phyloP scores from a whole-genome alignment of 2,113 vertebrate species.

The Cyanoramphus novaezelandiae region DNA sequence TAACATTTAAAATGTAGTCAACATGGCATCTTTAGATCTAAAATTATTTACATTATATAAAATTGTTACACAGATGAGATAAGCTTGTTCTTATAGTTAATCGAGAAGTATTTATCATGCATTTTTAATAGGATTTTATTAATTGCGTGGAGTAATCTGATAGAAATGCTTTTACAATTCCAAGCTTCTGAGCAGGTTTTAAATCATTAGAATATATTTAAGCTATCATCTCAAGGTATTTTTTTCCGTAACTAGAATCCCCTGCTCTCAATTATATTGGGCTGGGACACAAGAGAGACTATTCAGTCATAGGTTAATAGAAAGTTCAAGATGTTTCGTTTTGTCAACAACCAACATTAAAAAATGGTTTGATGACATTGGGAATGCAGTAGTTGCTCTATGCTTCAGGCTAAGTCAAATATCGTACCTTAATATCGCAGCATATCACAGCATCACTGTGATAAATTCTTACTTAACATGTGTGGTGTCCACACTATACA shows the following conservation, averaged over 20 bases:
- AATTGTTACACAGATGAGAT: neutral
- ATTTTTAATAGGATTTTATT: neutral
- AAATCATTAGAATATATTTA: neutral
- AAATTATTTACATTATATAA: neutral
- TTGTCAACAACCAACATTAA: neutral
- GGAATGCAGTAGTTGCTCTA: neutral
- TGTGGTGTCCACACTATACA: too few species aligned
- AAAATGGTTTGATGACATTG: neutral
- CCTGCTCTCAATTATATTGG: neutral
- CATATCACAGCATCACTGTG: neutral
- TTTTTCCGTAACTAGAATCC: neutral
- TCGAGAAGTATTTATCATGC: neutral
- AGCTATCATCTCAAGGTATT: neutral
- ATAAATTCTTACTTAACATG: fast-evolving
- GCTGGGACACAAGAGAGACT: neutral
- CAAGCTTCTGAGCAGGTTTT: neutral
- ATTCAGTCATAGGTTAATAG: neutral
- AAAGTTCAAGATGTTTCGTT: neutral
- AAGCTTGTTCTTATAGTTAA: neutral
- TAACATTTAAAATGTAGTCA: neutral
- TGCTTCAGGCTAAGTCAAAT: neutral
- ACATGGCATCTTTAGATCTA: neutral
- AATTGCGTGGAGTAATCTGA: neutral
- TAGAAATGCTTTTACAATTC: neutral
- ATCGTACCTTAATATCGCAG: neutral